A percentile compares a stretch with the other conserved stretches of the same genome.
phyloP scores from a whole-genome alignment of 2,797 vertebrate species.

The Thripadectes ignobilis region DNA sequence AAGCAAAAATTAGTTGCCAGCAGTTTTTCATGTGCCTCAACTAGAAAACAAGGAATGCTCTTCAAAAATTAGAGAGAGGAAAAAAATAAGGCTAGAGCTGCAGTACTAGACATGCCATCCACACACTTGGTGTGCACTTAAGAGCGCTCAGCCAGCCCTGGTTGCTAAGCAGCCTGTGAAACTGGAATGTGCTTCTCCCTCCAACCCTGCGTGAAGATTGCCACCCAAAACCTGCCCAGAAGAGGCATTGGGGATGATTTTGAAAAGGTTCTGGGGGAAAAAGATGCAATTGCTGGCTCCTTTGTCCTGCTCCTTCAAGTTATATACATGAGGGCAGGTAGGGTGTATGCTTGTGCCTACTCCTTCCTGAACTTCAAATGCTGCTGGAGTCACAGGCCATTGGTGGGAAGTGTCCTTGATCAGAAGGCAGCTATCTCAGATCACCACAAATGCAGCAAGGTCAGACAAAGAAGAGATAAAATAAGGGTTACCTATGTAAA shows the following conservation, averaged over 20 bases:
- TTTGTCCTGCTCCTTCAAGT: rapidly evolving
- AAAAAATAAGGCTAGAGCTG: neutral
- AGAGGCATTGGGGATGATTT: neutral
- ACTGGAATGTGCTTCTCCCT: slow-evolving; percentile 62
- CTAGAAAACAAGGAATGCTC: slow-evolving; percentile 39
- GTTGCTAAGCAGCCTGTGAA: slow-evolving; percentile 74
- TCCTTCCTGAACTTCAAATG: neutral
- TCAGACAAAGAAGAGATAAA: neutral
- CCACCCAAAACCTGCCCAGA: neutral
- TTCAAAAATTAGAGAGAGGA: neutral
- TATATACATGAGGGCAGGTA: neutral
- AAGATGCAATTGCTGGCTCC: rapidly evolving
- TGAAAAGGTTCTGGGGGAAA: neutral
- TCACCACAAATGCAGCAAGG: neutral
- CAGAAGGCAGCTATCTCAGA: neutral
- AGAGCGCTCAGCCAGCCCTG: neutral
- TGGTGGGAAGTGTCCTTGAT: neutral
- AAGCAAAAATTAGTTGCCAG: slow-evolving; percentile 10
- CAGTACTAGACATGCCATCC: neutral
- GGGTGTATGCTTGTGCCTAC: no score
- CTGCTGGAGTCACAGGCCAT: neutral
- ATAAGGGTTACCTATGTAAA: neutral
- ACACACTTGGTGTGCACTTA: neutral
- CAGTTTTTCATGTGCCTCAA: slow-evolving; percentile 19
- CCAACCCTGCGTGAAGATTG: slow-evolving; percentile 23